Percentiles rank a stretch among this genome's conserved stretches.
These are phyloP conservation scores for Micrasema longulum DNA, from an alignment of 1,140 invertebrate species.

Conservation along the genomic window DNA sequence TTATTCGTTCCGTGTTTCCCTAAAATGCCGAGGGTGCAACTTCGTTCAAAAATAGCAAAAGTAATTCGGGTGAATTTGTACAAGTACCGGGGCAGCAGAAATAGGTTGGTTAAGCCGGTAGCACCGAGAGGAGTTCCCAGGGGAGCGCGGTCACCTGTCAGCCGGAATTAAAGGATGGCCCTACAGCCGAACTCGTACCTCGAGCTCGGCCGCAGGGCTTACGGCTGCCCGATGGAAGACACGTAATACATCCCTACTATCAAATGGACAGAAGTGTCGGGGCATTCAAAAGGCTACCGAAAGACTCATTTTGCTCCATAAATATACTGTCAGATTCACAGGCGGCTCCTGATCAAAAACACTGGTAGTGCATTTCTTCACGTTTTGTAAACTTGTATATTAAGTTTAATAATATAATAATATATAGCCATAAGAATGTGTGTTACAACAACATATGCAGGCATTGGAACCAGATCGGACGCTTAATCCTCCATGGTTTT, in stretches of 20 bases:
- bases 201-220: slow-evolving; percentile 38
- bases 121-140: slow-evolving; percentile 24
- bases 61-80: slow-evolving; percentile 31
- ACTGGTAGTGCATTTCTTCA: too few relatives aligned
- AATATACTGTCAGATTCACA: too few relatives aligned
- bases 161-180: slow-evolving; percentile 55
- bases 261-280: slow-evolving; percentile 29
- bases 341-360: too few relatives aligned
- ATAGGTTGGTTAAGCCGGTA: slow-evolving; percentile 30
- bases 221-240: slow-evolving; percentile 27
- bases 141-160: slow-evolving; percentile 53
- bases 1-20: neutral
- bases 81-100: slow-evolving; percentile 33
- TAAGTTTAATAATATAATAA: too few relatives aligned
- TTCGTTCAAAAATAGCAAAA: neutral
- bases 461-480: too few relatives aligned
- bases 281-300: slow-evolving; percentile 17
- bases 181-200: slow-evolving; percentile 30
- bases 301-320: neutral
- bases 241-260: slow-evolving; percentile 38
- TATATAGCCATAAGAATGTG: too few relatives aligned
- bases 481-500: too few relatives aligned
- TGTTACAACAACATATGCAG: too few relatives aligned
- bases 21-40: neutral
- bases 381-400: too few relatives aligned